Evolutionary conservation across 1,140 invertebrate species (phyloP).

Genomic region (Sitobion miscanthi): DNA sequence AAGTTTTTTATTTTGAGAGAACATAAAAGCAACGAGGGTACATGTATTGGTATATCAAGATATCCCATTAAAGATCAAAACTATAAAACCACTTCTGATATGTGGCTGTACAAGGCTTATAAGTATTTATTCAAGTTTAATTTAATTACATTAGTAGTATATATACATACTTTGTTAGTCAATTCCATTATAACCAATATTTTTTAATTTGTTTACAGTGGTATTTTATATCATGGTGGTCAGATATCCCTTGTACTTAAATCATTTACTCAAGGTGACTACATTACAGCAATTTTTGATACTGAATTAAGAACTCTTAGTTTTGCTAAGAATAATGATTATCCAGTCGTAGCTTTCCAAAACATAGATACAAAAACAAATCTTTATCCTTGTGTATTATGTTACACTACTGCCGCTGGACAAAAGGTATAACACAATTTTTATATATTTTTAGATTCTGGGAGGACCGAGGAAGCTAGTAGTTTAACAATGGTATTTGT

Average conservation of each 20-base stretch:
- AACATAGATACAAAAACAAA: conserved; percentile 68
- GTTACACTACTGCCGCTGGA: conserved; percentile 73
- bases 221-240: conserved; percentile 73
- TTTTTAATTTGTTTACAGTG: conserved; percentile 63
- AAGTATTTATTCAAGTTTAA: conserved; percentile 59
- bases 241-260: conserved; percentile 67
- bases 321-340: conserved; percentile 75
- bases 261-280: conserved; percentile 73
- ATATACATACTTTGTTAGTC: not conserved
- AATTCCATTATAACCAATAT: not conserved
- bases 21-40: conserved; percentile 73
- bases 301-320: conserved; percentile 73
- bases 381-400: conserved; percentile 73
- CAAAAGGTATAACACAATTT: conserved; percentile 67
- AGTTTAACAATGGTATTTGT: too few species aligned
- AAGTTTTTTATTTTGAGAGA: conserved; percentile 75
- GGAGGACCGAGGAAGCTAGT: too few species aligned
- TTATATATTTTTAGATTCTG: not conserved
- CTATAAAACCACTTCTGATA: conserved; percentile 71
- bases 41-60: conserved; percentile 71
- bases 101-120: conserved; percentile 76
- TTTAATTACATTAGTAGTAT: not conserved
- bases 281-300: conserved; percentile 71
- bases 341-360: conserved; percentile 72
- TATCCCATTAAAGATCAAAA: conserved; percentile 71